These are phyloP conservation scores for Spodoptera littoralis DNA, from an alignment of 2,888 invertebrate species.

Conservation along the genomic window DNA sequence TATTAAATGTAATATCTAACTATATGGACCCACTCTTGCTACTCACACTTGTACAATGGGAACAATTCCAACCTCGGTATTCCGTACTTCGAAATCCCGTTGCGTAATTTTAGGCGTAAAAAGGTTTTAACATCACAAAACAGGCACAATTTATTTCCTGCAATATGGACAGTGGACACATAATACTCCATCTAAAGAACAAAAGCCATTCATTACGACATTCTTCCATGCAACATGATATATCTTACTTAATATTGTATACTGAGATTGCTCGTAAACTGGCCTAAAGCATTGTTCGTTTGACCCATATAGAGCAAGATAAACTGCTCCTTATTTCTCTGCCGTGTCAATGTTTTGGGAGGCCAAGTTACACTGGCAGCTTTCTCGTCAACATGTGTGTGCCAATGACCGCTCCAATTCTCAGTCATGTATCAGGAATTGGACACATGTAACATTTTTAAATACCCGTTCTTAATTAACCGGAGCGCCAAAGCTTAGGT, in stretches of 20 bases:
- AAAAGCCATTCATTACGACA: slow-evolving; percentile 40
- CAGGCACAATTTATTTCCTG: slow-evolving; percentile 20
- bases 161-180: slow-evolving; percentile 24
- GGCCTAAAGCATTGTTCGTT: slow-evolving; percentile 46
- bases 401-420: slow-evolving; percentile 73
- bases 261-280: slow-evolving; percentile 49
- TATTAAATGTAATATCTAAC: too few species aligned
- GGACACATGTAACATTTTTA: slow-evolving; percentile 69
- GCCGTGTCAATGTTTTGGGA: slow-evolving; percentile 44
- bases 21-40: too few species aligned
- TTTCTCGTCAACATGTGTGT: slow-evolving; percentile 43
- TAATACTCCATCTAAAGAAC: slow-evolving; percentile 37
- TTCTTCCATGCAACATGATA: slow-evolving; percentile 50
- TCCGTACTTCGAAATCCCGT: background rate
- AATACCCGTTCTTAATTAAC: slow-evolving; percentile 69
- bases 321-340: slow-evolving; percentile 48
- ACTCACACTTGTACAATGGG: too few species aligned
- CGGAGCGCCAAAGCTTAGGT: slow-evolving; percentile 58
- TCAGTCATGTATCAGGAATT: slow-evolving; percentile 59
- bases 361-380: slow-evolving; percentile 46
- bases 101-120: slow-evolving; percentile 14
- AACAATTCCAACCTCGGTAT: too few species aligned
- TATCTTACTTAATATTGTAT: slow-evolving; percentile 49
- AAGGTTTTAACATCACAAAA: slow-evolving; percentile 30
- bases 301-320: slow-evolving; percentile 49